These are phyloP conservation scores for Ganaspis sp. DNA, from an alignment of 1,140 invertebrate genomes.

Conservation along the genomic window DNA sequence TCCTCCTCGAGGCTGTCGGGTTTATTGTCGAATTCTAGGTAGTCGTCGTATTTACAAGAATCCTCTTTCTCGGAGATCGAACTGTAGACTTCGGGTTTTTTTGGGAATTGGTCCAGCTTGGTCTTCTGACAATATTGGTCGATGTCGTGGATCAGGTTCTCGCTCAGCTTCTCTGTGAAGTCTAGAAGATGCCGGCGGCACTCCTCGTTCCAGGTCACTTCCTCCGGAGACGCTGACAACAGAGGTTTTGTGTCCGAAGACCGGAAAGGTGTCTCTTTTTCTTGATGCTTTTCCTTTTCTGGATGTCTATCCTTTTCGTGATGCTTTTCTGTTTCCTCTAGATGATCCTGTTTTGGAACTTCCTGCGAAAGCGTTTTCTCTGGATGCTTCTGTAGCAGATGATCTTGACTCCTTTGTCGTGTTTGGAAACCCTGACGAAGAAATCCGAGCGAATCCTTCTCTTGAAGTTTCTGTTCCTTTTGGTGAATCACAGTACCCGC, in stretches of 20 bases:
- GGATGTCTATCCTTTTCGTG: no score
- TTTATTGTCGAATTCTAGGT: slow-evolving; percentile 60
- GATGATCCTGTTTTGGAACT: no score
- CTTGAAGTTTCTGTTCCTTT: slow-evolving; percentile 34
- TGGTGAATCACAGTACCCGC: slow-evolving; percentile 79
- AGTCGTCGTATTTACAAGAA: slow-evolving; percentile 49
- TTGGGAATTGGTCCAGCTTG: slow-evolving; percentile 33
- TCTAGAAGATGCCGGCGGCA: slow-evolving; percentile 83
- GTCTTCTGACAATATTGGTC: slow-evolving; percentile 79
- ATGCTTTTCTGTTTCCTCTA: neutral
- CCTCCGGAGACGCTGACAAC: slow-evolving; percentile 58
- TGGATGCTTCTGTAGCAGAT: no score
- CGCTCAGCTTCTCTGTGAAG: slow-evolving; percentile 85
- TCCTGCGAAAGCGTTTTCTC: no score
- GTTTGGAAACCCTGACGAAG: no score
- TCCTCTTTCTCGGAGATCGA: slow-evolving; percentile 47
- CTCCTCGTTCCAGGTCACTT: slow-evolving; percentile 80
- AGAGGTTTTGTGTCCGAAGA: slow-evolving; percentile 24
- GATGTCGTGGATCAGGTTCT: slow-evolving; percentile 85
- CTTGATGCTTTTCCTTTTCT: no score
- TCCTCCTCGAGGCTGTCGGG: slow-evolving; percentile 44
- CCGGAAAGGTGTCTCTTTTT: neutral
- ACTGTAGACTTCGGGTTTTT: slow-evolving; percentile 42
- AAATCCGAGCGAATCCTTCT: no score
- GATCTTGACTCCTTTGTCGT: slow-evolving; percentile 24